Percentiles rank a stretch among this genome's conserved stretches.
These are phyloP conservation scores for Epirrita christyi DNA, from an alignment of 2,888 invertebrate genomes.

Conservation along the genomic window DNA sequence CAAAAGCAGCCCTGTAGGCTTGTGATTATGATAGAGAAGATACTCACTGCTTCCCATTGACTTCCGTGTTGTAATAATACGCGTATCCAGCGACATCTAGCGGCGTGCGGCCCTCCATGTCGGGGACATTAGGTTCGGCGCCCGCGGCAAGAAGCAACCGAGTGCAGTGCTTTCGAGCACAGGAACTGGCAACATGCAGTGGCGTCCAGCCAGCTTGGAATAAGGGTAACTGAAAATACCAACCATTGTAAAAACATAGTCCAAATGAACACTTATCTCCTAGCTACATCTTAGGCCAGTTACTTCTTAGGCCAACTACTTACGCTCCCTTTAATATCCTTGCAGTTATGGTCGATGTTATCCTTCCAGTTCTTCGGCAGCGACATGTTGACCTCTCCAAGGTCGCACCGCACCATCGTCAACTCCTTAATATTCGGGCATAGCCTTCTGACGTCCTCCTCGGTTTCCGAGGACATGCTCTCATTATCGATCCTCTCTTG, in stretches of 20 bases:
- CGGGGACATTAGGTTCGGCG: conserved; percentile 72
- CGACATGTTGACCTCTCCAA: conserved; percentile 57
- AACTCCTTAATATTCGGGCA: conserved; percentile 59
- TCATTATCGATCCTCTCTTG: conserved; percentile 64
- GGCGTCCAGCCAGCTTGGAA: conserved; percentile 85
- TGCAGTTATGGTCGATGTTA: conserved; percentile 77
- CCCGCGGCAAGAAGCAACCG: conserved; percentile 78
- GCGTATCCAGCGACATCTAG: conserved; percentile 79
- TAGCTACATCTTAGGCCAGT: too few relatives aligned
- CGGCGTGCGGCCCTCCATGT: conserved; percentile 72
- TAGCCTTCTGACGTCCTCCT: conserved; percentile 68
- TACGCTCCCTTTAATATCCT: conserved; percentile 65
- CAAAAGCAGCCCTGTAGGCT: too few relatives aligned
- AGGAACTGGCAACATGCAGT: conserved; percentile 84
- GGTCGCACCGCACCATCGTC: conserved; percentile 68
- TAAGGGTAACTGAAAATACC: conserved; percentile 62
- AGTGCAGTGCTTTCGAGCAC: conserved; percentile 77
- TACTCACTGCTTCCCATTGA: conserved; percentile 49
- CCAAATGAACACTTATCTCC: too few relatives aligned
- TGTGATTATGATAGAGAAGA: neutral
- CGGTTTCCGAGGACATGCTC: conserved; percentile 71
- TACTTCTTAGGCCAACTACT: too few relatives aligned
- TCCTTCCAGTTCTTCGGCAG: conserved; percentile 76
- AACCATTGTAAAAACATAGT: neutral
- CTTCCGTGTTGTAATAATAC: conserved; percentile 56